Evolutionary conservation across 2,888 invertebrate species (phyloP).

Genomic region (Mythimna loreyi): DNA sequence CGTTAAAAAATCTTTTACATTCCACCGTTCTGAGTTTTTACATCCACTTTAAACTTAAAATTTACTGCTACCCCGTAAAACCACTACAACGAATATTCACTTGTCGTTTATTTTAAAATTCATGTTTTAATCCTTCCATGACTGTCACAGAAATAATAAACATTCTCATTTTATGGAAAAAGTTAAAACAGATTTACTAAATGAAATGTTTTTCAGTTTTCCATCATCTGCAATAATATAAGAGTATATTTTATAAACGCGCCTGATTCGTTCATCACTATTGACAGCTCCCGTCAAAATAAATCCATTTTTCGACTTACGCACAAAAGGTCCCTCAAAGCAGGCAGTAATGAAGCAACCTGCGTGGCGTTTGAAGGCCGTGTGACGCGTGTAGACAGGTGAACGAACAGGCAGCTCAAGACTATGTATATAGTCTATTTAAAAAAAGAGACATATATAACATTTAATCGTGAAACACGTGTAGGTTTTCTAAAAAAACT

Average conservation of each 20-base stretch:
- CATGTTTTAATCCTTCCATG: constrained; percentile 1
- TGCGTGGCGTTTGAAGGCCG: neutral
- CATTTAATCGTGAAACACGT: neutral
- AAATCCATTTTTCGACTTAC: constrained; percentile 2
- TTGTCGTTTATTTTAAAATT: constrained; percentile 40
- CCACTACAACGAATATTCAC: constrained; percentile 34
- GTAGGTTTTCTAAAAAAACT: neutral
- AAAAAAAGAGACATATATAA: neutral
- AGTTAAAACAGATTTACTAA: neutral
- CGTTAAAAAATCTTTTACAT: constrained; percentile 26
- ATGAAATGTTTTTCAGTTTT: neutral
- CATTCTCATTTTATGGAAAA: neutral
- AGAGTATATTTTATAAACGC: neutral
- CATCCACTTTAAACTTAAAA: constrained; percentile 30
- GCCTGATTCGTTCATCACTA: neutral
- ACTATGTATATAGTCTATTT: constrained; percentile 7
- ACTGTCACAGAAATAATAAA: neutral
- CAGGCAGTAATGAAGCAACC: constrained; percentile 9
- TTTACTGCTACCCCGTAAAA: constrained; percentile 28
- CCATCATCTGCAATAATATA: neutral
- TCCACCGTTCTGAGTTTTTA: constrained; percentile 12
- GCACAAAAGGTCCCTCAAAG: constrained; percentile 16
- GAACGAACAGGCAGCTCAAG: neutral
- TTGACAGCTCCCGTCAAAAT: neutral
- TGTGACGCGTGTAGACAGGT: constrained; percentile 1